Conservation (phyloP, 1,140 invertebrate genomes). For the Araneus ventricosus region DNA sequence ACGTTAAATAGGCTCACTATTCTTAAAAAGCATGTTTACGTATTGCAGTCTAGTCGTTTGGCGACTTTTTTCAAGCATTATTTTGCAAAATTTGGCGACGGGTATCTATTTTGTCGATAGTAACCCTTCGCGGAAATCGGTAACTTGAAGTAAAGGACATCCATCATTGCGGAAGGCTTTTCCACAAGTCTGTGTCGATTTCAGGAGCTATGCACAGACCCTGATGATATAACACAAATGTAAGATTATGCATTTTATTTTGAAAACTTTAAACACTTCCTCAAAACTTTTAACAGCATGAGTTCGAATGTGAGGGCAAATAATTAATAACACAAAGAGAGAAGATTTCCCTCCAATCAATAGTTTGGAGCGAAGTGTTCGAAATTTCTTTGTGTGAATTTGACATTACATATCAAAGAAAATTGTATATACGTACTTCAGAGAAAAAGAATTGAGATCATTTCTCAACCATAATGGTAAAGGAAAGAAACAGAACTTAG, state of each 20-base stretch:
- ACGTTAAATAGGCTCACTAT: not conserved
- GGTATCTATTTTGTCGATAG: constrained; percentile 40
- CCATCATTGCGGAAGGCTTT: constrained; percentile 63
- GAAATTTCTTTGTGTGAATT: no score
- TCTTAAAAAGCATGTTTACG: not conserved
- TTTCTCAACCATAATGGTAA: not conserved
- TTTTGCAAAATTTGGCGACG: constrained; percentile 64
- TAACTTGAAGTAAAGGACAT: constrained; percentile 67
- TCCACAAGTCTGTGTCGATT: constrained; percentile 75
- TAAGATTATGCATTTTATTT: constrained; percentile 64
- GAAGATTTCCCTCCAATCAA: not conserved
- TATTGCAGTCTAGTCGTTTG: not conserved
- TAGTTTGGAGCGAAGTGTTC: not conserved
- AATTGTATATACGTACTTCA: not conserved
- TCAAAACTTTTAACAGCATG: not conserved
- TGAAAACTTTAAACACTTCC: constrained; percentile 39
- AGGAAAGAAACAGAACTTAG: not conserved
- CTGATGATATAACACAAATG: constrained; percentile 47
- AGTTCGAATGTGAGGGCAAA: not conserved
- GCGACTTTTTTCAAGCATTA: constrained; percentile 56
- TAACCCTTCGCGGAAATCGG: constrained; percentile 71
- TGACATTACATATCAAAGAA: no score
- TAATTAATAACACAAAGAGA: not conserved
- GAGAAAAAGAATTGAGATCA: not conserved
- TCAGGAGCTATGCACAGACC: constrained; percentile 61